phyloP scores from a whole-genome alignment of 37 sponge, comb jelly and placozoan genomes.

The Corticium candelabrum region DNA sequence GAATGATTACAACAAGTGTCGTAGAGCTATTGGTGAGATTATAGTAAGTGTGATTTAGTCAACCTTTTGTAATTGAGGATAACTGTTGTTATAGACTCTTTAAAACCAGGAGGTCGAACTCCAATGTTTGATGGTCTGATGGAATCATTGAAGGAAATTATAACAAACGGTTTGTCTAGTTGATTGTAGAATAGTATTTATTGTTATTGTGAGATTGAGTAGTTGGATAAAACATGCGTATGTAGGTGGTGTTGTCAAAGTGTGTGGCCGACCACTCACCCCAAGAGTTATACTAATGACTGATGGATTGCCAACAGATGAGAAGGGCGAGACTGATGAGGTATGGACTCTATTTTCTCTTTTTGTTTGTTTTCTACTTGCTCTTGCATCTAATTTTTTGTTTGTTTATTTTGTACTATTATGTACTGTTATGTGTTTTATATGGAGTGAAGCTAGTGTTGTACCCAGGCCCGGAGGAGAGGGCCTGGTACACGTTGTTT shows the following conservation, averaged over 20 bases:
- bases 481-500: too few species aligned
- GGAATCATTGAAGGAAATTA: constrained; percentile 29
- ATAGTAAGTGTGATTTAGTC: constrained; percentile 15
- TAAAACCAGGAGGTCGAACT: constrained; percentile 25
- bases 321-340: constrained; percentile 8
- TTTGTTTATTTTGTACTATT: too few species aligned
- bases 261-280: constrained; percentile 23
- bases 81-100: constrained; percentile 10
- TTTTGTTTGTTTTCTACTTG: background rate
- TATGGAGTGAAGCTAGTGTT: too few species aligned
- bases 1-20: constrained; percentile 19
- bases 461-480: too few species aligned
- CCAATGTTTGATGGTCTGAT: constrained; percentile 43
- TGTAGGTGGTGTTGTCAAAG: constrained; percentile 29
- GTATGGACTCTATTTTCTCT: background rate
- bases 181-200: background rate
- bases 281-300: constrained; percentile 48
- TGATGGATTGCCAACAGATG: constrained; percentile 32
- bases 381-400: too few species aligned
- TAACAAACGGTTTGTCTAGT: constrained; percentile 17
- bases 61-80: constrained; percentile 20
- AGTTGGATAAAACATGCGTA: background rate
- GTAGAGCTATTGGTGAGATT: constrained; percentile 23
- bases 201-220: background rate
- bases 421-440: too few species aligned